These are phyloP conservation scores for Belgica antarctica DNA, from an alignment of 2,888 invertebrate species.

Conservation along the genomic window DNA sequence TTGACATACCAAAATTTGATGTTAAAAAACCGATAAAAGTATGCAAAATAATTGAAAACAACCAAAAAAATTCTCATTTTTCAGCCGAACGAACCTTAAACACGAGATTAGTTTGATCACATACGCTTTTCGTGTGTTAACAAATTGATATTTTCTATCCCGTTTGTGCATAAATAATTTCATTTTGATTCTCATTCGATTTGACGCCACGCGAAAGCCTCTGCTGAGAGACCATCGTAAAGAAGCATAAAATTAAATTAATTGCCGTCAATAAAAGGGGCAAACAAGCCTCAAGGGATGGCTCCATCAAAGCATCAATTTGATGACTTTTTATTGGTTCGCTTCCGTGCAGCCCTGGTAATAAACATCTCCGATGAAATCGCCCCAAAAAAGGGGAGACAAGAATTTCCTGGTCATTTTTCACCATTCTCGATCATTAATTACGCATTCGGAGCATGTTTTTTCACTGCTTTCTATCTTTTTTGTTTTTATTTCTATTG, in stretches of 20 bases:
- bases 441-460: conserved; percentile 40
- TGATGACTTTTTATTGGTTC: not conserved
- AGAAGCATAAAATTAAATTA: conserved; percentile 28
- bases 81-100: not conserved
- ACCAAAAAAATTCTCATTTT: too few species aligned
- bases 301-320: conserved; percentile 23
- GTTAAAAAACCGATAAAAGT: too few species aligned
- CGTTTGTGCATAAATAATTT: conserved; percentile 6
- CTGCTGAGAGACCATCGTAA: not conserved
- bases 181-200: conserved; percentile 24
- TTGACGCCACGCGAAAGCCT: not conserved
- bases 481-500: conserved; percentile 13
- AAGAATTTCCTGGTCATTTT: conserved; percentile 36
- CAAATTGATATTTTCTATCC: too few species aligned
- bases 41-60: too few species aligned
- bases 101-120: too few species aligned
- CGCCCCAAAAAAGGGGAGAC: not conserved
- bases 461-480: conserved; percentile 27
- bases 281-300: not conserved
- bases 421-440: conserved; percentile 39
- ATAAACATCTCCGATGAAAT: conserved; percentile 5
- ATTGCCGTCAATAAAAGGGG: not conserved
- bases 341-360: not conserved
- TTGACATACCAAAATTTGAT: too few species aligned
- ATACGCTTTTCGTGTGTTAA: not conserved